Conservation (phyloP, 2,888 invertebrate genomes). For the Sarcophaga variegata region DNA sequence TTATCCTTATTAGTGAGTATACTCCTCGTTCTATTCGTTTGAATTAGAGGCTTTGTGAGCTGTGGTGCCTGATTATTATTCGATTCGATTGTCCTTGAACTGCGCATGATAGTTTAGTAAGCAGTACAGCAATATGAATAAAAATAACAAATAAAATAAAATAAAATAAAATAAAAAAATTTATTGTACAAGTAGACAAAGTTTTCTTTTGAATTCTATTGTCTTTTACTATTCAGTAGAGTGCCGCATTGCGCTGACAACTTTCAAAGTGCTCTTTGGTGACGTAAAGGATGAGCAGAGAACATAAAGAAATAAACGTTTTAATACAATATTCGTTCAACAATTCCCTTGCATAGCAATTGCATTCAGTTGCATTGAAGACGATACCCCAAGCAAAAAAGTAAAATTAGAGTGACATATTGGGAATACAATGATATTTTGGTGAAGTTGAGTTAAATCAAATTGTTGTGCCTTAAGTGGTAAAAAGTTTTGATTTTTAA, state of each 20-base stretch:
- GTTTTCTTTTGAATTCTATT: slow-evolving; percentile 31
- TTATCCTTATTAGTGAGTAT: slow-evolving; percentile 15
- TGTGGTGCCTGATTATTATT: slow-evolving; percentile 35
- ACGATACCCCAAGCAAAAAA: slow-evolving; percentile 1
- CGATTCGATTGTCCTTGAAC: slow-evolving; percentile 49
- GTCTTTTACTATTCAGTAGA: slow-evolving; percentile 26
- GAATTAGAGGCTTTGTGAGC: slow-evolving; percentile 23
- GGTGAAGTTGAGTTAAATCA: too few species aligned
- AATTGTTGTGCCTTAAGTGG: too few species aligned
- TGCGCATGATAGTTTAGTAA: slow-evolving; percentile 5
- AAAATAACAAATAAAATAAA: background rate
- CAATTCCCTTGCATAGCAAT: slow-evolving; percentile 55
- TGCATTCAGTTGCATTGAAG: slow-evolving; percentile 46
- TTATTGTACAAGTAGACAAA: background rate
- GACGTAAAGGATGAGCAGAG: background rate
- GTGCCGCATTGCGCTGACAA: slow-evolving; percentile 66
- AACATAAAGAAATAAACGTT: slow-evolving; percentile 40
- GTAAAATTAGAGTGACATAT: too few species aligned
- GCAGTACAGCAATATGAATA: background rate
- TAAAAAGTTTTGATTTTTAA: too few species aligned
- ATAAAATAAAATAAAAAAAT: background rate
- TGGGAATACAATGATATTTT: too few species aligned
- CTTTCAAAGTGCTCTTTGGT: slow-evolving; percentile 37
- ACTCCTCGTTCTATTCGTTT: background rate
- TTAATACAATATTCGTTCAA: slow-evolving; percentile 63